These are phyloP conservation scores for Aratinga solstitialis DNA, from an alignment of 2,797 vertebrate genomes.

Conservation along the genomic window DNA sequence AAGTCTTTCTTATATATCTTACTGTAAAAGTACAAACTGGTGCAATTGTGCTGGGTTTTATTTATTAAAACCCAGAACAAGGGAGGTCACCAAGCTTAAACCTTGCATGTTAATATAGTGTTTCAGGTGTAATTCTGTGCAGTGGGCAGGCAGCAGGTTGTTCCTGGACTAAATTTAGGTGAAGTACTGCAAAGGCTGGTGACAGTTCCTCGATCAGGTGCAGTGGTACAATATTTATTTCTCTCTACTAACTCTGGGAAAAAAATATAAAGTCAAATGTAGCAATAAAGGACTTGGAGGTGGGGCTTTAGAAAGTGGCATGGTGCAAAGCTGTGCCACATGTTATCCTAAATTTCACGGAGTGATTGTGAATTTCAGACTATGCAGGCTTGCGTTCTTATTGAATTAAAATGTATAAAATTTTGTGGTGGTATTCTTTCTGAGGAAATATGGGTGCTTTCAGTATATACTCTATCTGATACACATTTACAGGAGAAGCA, in stretches of 20 bases:
- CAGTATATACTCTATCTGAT: background rate
- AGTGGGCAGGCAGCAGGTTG: background rate
- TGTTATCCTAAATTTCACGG: background rate
- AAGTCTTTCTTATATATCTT: background rate
- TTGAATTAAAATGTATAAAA: background rate
- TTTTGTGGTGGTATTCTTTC: background rate
- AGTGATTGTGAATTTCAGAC: background rate
- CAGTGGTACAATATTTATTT: background rate
- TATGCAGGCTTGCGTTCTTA: background rate
- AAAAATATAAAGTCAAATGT: background rate
- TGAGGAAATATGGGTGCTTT: background rate
- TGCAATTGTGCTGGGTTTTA: background rate
- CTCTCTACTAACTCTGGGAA: background rate
- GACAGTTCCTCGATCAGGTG: background rate
- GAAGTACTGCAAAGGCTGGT: background rate
- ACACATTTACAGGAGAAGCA: background rate
- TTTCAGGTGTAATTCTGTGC: background rate
- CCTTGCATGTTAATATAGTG: background rate
- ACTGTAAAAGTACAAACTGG: background rate
- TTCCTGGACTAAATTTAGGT: background rate
- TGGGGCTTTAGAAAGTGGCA: background rate
- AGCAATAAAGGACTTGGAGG: background rate
- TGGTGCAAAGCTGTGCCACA: background rate
- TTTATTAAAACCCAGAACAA: background rate
- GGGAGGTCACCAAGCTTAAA: background rate